Base-by-base conservation (phyloP, 2,888 invertebrate species). In the Chromoteleia sp. region DNA sequence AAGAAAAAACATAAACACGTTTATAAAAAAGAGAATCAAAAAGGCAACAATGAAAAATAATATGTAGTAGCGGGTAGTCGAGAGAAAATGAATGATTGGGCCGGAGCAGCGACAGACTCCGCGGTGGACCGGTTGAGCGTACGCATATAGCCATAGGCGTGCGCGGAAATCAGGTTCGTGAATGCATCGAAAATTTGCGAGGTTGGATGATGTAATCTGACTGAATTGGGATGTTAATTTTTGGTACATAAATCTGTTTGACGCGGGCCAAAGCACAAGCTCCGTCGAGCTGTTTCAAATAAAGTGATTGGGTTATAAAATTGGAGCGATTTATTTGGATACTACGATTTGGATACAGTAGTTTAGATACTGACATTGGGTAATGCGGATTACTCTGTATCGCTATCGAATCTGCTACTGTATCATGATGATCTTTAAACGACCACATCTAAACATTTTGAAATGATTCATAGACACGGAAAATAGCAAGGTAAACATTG, bases 101-200 rank as follows among this genome's bases (percentile, higher is more conserved):
- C 36, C 21, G 50, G n/a, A 43, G 25, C 25, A 8, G 52, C 58
- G 21, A 33, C 54, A 76, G 76, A 21, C 56, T 71, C 17, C 43
- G 73, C 67, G 17, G 43, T 36, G 30, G 25, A 79, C 61, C 61
- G 63, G 74, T 61, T 33, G 54, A 71, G 43, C 71, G 45, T 70
- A 68, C 54, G 76, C 50, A 61, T 14, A 41, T 17, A 65, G 73
- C 73, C 59, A 70, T 45, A 54, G 68, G 76, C 76, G 67, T 45
- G 58, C 50, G 76, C 43, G 65, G 85, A 84, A 83, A 84, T 83
- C 85, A 77, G 85, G 87, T 88, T 89, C 89, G 90, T 90, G 90
- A 91, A 91, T 90, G 88, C 88, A 85, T 68, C 50, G 87, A 90
- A 89, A 89, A 90, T 90, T 90, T 89, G 89, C 89, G 84, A 59